phyloP scores from a whole-genome alignment of 2,797 vertebrate species.

The Urophycis tenuis region DNA sequence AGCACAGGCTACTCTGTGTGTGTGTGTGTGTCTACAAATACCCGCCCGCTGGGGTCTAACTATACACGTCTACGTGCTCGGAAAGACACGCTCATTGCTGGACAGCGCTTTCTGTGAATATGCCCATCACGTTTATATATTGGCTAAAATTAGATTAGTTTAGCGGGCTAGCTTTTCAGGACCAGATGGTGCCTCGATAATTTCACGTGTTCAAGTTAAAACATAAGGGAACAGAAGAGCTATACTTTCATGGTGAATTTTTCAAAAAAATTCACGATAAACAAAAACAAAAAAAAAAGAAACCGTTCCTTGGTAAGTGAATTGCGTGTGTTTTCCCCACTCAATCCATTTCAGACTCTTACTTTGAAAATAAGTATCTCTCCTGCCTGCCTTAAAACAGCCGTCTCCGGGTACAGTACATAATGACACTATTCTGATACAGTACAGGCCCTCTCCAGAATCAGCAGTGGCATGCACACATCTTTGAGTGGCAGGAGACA shows the following conservation, averaged over 20 bases:
- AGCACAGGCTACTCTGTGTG: too few species aligned
- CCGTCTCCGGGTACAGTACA: slow-evolving; percentile 7
- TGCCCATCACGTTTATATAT: too few species aligned
- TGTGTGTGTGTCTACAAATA: too few species aligned
- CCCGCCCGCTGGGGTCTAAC: too few species aligned
- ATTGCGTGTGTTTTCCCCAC: background rate
- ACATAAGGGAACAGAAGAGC: background rate
- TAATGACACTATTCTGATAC: background rate
- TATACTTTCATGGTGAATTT: background rate
- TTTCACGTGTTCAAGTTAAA: background rate
- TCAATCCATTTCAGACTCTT: background rate
- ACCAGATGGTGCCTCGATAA: background rate
- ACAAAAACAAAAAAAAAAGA: background rate
- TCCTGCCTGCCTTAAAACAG: background rate
- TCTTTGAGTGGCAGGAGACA: background rate
- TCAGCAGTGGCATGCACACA: background rate
- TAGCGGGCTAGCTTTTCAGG: too few species aligned
- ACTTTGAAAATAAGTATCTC: background rate
- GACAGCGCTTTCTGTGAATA: too few species aligned
- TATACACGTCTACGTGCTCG: too few species aligned
- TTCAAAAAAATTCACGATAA: background rate
- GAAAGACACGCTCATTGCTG: too few species aligned
- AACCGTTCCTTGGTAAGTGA: background rate
- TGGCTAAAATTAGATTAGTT: too few species aligned
- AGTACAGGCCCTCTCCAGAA: background rate